Base-by-base conservation (phyloP, 2,888 invertebrate species). In the Drosophila fungiperda region DNA sequence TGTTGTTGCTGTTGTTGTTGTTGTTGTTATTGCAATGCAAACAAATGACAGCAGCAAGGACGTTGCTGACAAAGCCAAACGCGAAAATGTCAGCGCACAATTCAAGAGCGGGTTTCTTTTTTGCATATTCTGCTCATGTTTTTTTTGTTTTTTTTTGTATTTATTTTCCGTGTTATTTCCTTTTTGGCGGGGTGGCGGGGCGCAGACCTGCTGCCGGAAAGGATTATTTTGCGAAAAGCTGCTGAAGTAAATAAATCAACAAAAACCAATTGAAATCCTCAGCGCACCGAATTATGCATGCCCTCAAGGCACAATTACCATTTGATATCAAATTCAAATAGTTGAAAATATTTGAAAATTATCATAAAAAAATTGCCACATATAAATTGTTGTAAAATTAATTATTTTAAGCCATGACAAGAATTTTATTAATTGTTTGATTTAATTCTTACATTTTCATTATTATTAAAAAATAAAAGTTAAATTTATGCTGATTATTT, bases 1-100 rank as follows among this genome's bases (percentile, higher is more conserved):
- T 62, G 60, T 67, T 68, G 35, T 57, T 55, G 50, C 58, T 55
- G 40, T 26, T 57, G 45, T 32, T 58, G 52, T 17, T 69, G 33
- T 40, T 68, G 73, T 60, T 76, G 61, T 36, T 80, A 64, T 55
- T 68, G 71, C 71, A 87, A 80, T 89, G 80, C 85, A 87, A 87
- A 89, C 88, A 81, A 87, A 89, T 85, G 83, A 82, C 90, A 86
- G 80, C 86, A 86, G 90, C 87, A 90, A 88, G 87, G 87, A 87
- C 90, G 83, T 83, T 83, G 86, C 88, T 81, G 79, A 87, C 87
- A 85, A 89, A 84, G 87, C 87, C 82, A 84, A 85, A 85, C 85
- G 89, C 82, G 87, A 89, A 82, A 84, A 81, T 85, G 89, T 89
- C 85, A 89, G 85, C 89, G 77, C 71, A 74, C 80, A 86, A 81